Percentiles rank a stretch among this genome's conserved stretches.
These are phyloP conservation scores for Sanderia malayensis DNA, from an alignment of 30 jellyfish, hydroid and myxozoan species.

Conservation along the genomic window DNA sequence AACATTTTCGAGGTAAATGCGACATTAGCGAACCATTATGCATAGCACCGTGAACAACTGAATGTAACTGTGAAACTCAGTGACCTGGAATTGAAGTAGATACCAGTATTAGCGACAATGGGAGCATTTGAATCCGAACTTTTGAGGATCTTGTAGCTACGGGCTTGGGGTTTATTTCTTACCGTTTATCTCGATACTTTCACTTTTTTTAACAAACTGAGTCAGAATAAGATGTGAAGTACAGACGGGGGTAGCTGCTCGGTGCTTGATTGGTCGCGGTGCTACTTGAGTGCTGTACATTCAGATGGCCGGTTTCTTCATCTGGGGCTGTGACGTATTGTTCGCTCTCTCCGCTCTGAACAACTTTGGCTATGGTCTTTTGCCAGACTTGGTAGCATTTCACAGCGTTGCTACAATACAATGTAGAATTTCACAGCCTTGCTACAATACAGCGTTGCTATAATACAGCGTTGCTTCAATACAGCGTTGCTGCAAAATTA, in stretches of 20 bases:
- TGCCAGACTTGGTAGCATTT: background rate
- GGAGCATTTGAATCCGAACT: no score
- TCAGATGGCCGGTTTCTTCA: background rate
- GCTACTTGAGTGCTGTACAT: background rate
- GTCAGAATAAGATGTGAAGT: background rate
- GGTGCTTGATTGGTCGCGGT: background rate
- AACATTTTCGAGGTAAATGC: background rate
- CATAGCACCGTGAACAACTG: background rate
- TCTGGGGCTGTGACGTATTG: background rate
- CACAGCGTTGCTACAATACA: background rate
- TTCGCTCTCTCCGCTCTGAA: background rate
- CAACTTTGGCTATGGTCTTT: background rate
- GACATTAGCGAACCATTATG: background rate
- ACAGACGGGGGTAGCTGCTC: background rate
- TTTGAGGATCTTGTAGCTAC: no score
- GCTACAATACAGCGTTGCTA: no score
- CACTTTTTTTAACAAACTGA: background rate
- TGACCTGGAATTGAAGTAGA: background rate
- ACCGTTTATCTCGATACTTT: background rate
- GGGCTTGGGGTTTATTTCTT: no score
- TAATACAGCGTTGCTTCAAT: no score
- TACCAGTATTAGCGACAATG: no score
- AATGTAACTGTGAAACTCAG: background rate
- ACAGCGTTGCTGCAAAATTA: no score
- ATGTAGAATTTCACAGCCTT: no score